phyloP scores from a whole-genome alignment of 1,140 invertebrate species.

The Trachymyrmex cornetzi region DNA sequence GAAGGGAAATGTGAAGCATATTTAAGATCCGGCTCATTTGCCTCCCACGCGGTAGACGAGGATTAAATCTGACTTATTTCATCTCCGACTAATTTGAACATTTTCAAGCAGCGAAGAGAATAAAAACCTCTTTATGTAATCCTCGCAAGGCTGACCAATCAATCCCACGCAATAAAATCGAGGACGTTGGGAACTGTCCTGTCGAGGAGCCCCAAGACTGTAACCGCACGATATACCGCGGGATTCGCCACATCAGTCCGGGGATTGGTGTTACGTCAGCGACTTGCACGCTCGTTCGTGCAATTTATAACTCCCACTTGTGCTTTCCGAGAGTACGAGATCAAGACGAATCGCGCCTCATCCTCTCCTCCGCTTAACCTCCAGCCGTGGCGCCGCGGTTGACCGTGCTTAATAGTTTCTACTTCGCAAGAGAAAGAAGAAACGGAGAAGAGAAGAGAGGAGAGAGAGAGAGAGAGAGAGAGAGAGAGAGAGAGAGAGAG shows the following conservation, averaged over 20 bases:
- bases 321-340: slow-evolving; percentile 73
- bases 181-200: slow-evolving; percentile 58
- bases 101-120: slow-evolving; percentile 8
- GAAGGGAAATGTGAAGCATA: slow-evolving; percentile 6
- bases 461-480: not conserved
- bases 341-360: slow-evolving; percentile 77
- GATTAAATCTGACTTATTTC: slow-evolving; percentile 59
- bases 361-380: slow-evolving; percentile 69
- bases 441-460: not conserved
- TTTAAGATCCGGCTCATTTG: slow-evolving; percentile 38
- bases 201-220: slow-evolving; percentile 4
- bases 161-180: slow-evolving; percentile 61
- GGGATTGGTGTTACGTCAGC: slow-evolving; percentile 65
- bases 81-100: slow-evolving; percentile 50
- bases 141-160: slow-evolving; percentile 45
- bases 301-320: slow-evolving; percentile 72
- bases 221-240: slow-evolving; percentile 40
- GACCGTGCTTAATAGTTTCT: slow-evolving; percentile 81
- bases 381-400: slow-evolving; percentile 73
- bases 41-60: slow-evolving; percentile 45
- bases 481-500: not conserved
- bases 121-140: slow-evolving; percentile 40
- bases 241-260: slow-evolving; percentile 57
- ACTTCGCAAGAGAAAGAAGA: slow-evolving; percentile 60
- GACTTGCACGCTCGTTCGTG: slow-evolving; percentile 44